phyloP scores from a whole-genome alignment of 2,113 vertebrate genomes.

The Nothobranchius furzeri region DNA sequence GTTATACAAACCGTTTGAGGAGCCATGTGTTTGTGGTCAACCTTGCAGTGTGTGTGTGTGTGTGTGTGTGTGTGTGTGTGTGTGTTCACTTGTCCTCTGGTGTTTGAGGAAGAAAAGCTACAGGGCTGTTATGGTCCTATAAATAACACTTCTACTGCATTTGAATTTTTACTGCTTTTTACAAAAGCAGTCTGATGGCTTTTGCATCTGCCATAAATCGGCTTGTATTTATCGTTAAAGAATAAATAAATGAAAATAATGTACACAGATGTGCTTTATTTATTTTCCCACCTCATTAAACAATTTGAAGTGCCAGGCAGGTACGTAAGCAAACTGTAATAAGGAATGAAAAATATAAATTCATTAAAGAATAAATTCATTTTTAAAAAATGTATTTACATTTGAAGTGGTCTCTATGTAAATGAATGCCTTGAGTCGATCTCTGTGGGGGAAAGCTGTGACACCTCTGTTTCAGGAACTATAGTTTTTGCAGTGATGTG shows the following conservation, averaged over 20 bases:
- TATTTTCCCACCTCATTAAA: too few species aligned
- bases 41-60: constrained; percentile 53
- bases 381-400: too few species aligned
- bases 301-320: too few species aligned
- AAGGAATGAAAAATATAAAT: too few species aligned
- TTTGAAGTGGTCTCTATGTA: too few species aligned
- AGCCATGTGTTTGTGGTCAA: constrained; percentile 40
- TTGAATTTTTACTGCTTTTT: constrained; percentile 75
- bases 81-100: constrained; percentile 68
- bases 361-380: too few species aligned
- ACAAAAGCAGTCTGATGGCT: constrained; percentile 69
- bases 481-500: too few species aligned
- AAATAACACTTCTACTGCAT: constrained; percentile 80
- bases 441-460: too few species aligned
- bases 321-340: too few species aligned
- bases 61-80: constrained; percentile 46
- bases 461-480: too few species aligned
- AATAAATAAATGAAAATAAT: constrained; percentile 6
- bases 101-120: constrained; percentile 80
- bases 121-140: constrained; percentile 78
- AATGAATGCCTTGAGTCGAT: too few species aligned
- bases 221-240: constrained; percentile 19
- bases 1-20: constrained; percentile 35
- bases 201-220: constrained; percentile 66
- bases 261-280: constrained; percentile 5